Conservation (phyloP, 2,888 invertebrate genomes). For the Melanchra persicariae region DNA sequence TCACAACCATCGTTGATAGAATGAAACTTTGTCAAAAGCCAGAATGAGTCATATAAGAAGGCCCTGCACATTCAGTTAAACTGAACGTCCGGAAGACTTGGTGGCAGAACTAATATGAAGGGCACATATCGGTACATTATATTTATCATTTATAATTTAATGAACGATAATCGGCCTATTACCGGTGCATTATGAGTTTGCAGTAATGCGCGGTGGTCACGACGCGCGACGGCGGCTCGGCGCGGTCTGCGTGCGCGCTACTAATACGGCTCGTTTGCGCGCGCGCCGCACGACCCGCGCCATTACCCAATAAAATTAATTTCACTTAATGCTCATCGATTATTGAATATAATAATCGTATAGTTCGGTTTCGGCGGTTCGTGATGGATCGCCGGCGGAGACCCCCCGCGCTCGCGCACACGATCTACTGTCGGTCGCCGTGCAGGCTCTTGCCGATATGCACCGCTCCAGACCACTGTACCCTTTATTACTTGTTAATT, state of each 20-base stretch:
- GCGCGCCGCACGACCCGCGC: conserved; percentile 85
- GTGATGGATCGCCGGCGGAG: conserved; percentile 84
- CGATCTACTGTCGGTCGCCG: conserved; percentile 75
- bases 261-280: conserved; percentile 84
- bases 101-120: background rate
- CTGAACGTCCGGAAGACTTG: background rate
- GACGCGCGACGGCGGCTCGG: conserved; percentile 48
- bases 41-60: background rate
- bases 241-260: conserved; percentile 67
- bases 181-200: conserved; percentile 77
- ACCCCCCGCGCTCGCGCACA: conserved; percentile 85
- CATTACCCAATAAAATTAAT: conserved; percentile 90
- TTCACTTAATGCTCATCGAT: conserved; percentile 89
- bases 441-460: conserved; percentile 51
- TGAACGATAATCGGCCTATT: conserved; percentile 76
- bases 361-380: conserved; percentile 83
- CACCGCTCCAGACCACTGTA: conserved; percentile 19
- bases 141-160: conserved; percentile 69
- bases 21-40: background rate
- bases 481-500: conserved; percentile 26
- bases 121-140: conserved; percentile 34
- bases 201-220: conserved; percentile 76
- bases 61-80: background rate
- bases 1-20: background rate
- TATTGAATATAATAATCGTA: conserved; percentile 88